A percentile compares a stretch with the other conserved stretches of the same genome.
Conservation (phyloP, 2,888 invertebrate genomes). For the Phyto melanocephala region DNA sequence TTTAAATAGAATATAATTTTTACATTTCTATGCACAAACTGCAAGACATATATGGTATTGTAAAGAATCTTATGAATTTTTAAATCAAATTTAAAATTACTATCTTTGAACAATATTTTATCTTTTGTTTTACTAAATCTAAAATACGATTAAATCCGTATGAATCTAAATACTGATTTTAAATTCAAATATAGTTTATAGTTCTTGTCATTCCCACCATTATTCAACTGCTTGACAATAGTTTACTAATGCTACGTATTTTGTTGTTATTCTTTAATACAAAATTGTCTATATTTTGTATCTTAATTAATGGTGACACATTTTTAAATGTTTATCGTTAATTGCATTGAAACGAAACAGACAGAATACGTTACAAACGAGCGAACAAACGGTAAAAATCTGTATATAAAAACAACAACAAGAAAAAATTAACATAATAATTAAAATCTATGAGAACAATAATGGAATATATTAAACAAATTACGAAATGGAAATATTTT, state of each 20-base stretch:
- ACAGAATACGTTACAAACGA: not conserved
- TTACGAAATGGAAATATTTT: not conserved
- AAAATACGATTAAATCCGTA: not conserved
- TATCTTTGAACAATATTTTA: constrained; percentile 27
- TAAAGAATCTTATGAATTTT: constrained; percentile 15
- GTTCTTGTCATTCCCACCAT: not conserved
- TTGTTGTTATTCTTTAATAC: constrained; percentile 43
- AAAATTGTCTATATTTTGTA: constrained; percentile 64
- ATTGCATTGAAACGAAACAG: constrained; percentile 45
- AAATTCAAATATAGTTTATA: constrained; percentile 10
- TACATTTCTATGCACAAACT: constrained; percentile 26
- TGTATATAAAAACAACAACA: not conserved
- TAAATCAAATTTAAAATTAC: not conserved
- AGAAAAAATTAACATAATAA: constrained; percentile 15
- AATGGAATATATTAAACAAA: not conserved
- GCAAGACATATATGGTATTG: not conserved
- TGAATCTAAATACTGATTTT: not conserved
- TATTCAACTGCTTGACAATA: not conserved
- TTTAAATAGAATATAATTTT: constrained; percentile 40
- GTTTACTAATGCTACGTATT: not conserved
- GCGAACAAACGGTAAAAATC: not conserved
- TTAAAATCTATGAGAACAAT: not conserved
- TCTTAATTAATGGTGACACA: constrained; percentile 67
- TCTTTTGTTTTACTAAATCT: not conserved
- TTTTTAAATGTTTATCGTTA: constrained; percentile 65